Evolutionary conservation across 2,888 invertebrate species (phyloP).

Genomic region (Trisateles emortualis): DNA sequence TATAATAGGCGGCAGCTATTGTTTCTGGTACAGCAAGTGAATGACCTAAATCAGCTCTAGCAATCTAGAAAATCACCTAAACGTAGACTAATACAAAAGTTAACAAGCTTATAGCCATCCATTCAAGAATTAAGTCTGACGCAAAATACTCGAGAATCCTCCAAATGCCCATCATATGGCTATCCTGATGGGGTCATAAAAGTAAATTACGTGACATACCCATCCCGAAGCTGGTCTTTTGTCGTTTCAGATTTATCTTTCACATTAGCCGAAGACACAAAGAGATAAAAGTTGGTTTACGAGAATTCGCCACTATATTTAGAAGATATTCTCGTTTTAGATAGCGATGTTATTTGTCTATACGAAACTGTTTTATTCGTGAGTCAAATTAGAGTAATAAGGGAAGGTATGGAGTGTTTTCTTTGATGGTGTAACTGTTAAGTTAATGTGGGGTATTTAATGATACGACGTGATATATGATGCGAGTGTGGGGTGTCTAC

Average conservation of each 20-base stretch:
- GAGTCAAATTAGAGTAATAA: conserved; percentile 35
- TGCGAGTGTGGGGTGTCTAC: too few species aligned
- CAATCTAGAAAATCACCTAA: too few species aligned
- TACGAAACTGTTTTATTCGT: conserved; percentile 37
- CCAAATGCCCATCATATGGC: conserved; percentile 47
- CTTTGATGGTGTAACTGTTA: conserved; percentile 6
- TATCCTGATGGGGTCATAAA: conserved; percentile 46
- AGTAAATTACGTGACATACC: conserved; percentile 51
- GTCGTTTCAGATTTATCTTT: conserved; percentile 49
- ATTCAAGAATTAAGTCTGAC: conserved; percentile 11
- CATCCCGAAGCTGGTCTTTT: conserved; percentile 48
- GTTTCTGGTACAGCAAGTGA: too few species aligned
- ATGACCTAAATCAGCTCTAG: too few species aligned
- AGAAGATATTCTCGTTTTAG: conserved; percentile 42
- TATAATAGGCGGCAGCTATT: too few species aligned
- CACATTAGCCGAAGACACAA: conserved; percentile 50
- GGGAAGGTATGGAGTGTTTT: conserved; percentile 18
- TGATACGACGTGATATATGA: background rate
- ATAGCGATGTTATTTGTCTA: conserved; percentile 45
- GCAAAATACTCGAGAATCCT: conserved; percentile 38
- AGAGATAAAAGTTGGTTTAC: conserved; percentile 52
- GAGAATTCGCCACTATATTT: conserved; percentile 49
- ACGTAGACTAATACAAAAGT: background rate
- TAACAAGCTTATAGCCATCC: background rate
- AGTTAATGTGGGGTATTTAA: background rate